phyloP scores from a whole-genome alignment of 2,113 vertebrate genomes.

The Poecilia latipinna region DNA sequence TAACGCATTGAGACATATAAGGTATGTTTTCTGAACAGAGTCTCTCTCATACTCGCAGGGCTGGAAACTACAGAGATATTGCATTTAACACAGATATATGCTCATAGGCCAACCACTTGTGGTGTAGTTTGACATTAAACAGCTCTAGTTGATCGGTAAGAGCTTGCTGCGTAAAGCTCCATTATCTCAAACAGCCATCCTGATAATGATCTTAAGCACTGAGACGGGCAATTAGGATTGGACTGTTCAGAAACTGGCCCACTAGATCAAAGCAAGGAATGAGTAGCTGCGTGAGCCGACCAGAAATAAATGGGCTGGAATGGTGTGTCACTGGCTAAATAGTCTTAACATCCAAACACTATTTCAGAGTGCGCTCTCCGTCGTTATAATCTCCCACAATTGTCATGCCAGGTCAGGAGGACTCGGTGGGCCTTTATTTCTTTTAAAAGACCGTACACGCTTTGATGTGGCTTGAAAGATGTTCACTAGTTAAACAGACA shows the following conservation, averaged over 20 bases:
- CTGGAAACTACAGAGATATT: slow-evolving; percentile 15
- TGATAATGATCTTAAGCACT: slow-evolving; percentile 72
- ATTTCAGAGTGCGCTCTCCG: slow-evolving; percentile 45
- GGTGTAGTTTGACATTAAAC: slow-evolving; percentile 47
- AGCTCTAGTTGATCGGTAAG: slow-evolving; percentile 53
- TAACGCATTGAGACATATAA: slow-evolving; percentile 40
- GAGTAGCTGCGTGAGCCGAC: slow-evolving; percentile 46
- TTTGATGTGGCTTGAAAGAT: slow-evolving; percentile 59
- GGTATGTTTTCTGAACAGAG: slow-evolving; percentile 11
- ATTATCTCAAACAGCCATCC: slow-evolving; percentile 61
- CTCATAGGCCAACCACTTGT: slow-evolving; percentile 21
- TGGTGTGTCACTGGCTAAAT: slow-evolving; percentile 60
- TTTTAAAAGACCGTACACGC: slow-evolving; percentile 34
- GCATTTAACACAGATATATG: slow-evolving; percentile 21
- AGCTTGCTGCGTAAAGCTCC: slow-evolving; percentile 48
- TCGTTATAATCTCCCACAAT: slow-evolving; percentile 48
- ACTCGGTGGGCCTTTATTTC: slow-evolving; percentile 18
- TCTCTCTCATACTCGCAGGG: neutral
- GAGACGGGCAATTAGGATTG: slow-evolving; percentile 70
- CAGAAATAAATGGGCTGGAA: slow-evolving; percentile 59
- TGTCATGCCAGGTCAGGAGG: slow-evolving; percentile 42
- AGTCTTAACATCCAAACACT: slow-evolving; percentile 45
- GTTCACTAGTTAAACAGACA: slow-evolving; percentile 50
- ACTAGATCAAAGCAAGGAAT: slow-evolving; percentile 62
- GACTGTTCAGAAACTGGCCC: slow-evolving; percentile 48